phyloP scores from a whole-genome alignment of 1,140 invertebrate genomes.

The Agrypnia vestita region DNA sequence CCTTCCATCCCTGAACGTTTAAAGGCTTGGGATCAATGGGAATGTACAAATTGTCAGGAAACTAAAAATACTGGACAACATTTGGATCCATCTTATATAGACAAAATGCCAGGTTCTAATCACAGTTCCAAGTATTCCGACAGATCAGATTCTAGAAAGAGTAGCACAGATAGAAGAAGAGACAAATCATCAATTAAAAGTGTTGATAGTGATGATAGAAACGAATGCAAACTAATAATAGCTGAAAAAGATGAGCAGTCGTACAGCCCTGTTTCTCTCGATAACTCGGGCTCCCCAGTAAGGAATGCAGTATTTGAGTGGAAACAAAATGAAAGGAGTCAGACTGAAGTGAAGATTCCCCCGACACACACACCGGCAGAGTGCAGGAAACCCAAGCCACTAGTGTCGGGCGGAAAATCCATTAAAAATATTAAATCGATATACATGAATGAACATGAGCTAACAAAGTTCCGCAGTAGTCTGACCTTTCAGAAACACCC shows the following conservation, averaged over 20 bases:
- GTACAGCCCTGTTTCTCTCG: constrained; percentile 44
- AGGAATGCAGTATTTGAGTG: constrained; percentile 28
- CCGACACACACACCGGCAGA: neutral
- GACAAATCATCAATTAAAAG: constrained; percentile 54
- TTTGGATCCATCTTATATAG: constrained; percentile 51
- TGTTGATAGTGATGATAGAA: constrained; percentile 55
- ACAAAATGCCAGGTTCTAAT: constrained; percentile 54
- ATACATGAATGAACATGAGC: constrained; percentile 52
- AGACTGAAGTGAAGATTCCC: neutral
- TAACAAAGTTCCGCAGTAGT: constrained; percentile 43
- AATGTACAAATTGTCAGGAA: constrained; percentile 74
- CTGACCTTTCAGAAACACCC: constrained; percentile 48
- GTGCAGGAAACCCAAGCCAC: constrained; percentile 7
- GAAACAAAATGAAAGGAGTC: constrained; percentile 38
- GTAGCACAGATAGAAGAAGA: constrained; percentile 37
- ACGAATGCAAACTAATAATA: constrained; percentile 40
- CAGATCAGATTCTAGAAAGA: constrained; percentile 55
- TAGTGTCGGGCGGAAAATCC: neutral
- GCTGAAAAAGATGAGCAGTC: constrained; percentile 51
- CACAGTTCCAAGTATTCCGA: constrained; percentile 57
- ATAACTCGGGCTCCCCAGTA: constrained; percentile 46
- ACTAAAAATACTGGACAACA: constrained; percentile 63
- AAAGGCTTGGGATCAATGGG: constrained; percentile 74
- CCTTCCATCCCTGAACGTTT: constrained; percentile 75
- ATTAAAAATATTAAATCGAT: constrained; percentile 46